Percentiles rank a stretch among this genome's conserved stretches.
Conservation (phyloP, 2,113 vertebrate genomes). For the Myrmecophaga tridactyla region DNA sequence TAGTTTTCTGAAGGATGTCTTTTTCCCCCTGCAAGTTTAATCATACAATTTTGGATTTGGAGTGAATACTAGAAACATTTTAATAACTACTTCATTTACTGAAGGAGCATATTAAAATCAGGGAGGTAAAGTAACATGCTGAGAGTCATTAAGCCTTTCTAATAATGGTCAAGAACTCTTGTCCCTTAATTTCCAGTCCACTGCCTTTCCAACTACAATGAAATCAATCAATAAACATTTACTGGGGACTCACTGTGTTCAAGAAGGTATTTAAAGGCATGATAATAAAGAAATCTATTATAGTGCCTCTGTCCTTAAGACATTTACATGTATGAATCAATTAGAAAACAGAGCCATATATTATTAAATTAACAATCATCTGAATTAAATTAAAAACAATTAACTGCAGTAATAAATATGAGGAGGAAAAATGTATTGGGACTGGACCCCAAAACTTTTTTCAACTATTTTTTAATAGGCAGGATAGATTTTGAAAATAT, state of each 20-base stretch:
- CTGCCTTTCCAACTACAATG: background rate
- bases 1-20: background rate
- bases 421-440: background rate
- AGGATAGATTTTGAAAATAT: background rate
- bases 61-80: slow-evolving; percentile 45
- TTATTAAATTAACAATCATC: background rate
- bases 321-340: background rate
- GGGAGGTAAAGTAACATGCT: background rate
- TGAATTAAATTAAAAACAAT: background rate
- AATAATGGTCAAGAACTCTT: slow-evolving; percentile 24
- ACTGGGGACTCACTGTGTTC: background rate
- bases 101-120: slow-evolving; percentile 56
- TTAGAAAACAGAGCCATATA: background rate
- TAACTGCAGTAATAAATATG: background rate
- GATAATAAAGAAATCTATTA: slow-evolving; percentile 6
- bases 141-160: slow-evolving; percentile 45
- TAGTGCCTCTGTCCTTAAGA: background rate
- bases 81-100: slow-evolving; percentile 56
- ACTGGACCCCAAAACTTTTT: background rate
- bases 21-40: slow-evolving; percentile 36
- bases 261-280: slow-evolving; percentile 31
- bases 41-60: slow-evolving; percentile 34
- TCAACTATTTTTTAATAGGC: too few relatives aligned
- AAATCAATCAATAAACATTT: slow-evolving; percentile 55
- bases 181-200: slow-evolving; percentile 12